phyloP scores from a whole-genome alignment of 2,797 vertebrate genomes.

The Platalea minor region DNA sequence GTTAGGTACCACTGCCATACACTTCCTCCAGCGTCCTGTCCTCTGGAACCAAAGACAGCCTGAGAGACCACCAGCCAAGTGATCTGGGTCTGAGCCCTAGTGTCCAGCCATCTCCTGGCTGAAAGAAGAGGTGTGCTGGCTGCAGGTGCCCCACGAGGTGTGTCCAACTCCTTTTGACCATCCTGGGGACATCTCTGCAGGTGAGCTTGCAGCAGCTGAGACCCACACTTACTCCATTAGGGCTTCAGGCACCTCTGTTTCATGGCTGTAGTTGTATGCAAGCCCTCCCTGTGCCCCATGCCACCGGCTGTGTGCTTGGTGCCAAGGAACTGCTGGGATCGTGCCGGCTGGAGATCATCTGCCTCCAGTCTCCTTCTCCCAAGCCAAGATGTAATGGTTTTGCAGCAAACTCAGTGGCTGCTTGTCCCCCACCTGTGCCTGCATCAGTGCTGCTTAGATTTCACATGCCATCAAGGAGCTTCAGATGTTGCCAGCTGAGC shows the following conservation, averaged over 20 bases:
- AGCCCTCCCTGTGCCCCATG: fast-evolving
- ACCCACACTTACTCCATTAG: neutral
- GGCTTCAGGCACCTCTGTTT: neutral
- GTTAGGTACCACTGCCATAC: neutral
- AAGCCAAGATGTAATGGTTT: neutral
- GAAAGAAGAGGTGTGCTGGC: neutral
- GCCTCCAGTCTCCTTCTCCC: neutral
- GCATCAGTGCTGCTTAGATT: neutral
- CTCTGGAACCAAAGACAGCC: neutral
- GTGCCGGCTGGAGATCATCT: neutral
- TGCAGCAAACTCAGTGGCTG: neutral
- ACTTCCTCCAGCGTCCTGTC: neutral
- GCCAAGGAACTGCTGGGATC: neutral
- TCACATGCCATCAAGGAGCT: fast-evolving
- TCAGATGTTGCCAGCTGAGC: neutral
- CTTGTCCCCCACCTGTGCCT: neutral
- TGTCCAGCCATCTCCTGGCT: neutral
- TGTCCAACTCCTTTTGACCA: neutral
- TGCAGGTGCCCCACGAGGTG: neutral
- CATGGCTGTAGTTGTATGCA: neutral
- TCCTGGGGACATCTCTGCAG: neutral
- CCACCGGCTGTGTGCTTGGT: fast-evolving
- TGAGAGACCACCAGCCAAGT: neutral
- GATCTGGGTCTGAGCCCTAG: neutral
- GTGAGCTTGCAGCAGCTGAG: neutral